Percentiles rank a stretch among this genome's conserved stretches.
Evolutionary conservation across 2,113 vertebrate genomes (phyloP).

Genomic region (Hylia prasina): DNA sequence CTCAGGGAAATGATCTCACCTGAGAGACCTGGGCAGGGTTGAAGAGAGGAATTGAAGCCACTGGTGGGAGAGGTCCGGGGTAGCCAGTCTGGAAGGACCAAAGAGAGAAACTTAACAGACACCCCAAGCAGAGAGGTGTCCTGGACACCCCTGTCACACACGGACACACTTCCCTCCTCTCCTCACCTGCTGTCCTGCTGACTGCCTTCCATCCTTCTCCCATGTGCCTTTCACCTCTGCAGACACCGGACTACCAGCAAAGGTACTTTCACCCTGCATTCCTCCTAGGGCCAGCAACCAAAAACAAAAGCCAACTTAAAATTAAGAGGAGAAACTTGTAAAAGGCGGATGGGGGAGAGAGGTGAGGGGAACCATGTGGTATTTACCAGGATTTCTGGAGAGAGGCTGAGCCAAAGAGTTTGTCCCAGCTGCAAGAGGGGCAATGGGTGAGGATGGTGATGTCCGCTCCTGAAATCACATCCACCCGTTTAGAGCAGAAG

Average conservation of each 20-base stretch:
- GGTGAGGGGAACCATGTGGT: rapidly evolving
- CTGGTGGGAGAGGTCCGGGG: not conserved
- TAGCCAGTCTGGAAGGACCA: not conserved
- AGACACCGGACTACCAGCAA: not conserved
- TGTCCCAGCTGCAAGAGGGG: not conserved
- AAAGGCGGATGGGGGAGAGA: not conserved
- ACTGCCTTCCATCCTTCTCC: not conserved
- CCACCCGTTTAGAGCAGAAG: not conserved
- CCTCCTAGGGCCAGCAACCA: not conserved
- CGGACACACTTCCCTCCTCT: not conserved
- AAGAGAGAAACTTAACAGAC: not conserved
- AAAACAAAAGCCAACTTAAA: not conserved
- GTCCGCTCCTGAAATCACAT: constrained; percentile 48
- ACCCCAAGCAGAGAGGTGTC: not conserved
- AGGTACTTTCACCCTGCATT: not conserved
- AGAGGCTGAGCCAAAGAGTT: not conserved
- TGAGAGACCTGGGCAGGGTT: constrained; percentile 66
- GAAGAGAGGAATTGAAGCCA: constrained; percentile 65
- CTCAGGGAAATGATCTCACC: constrained; percentile 18
- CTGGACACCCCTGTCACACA: not conserved
- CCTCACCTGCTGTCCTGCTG: constrained; percentile 17
- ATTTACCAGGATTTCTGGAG: constrained; percentile 69
- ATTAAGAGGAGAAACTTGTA: not conserved
- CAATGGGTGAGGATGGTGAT: not conserved
- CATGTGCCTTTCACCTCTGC: not conserved